Evolutionary conservation across 2,113 vertebrate species (phyloP).

Genomic region (Gymnogyps californianus): DNA sequence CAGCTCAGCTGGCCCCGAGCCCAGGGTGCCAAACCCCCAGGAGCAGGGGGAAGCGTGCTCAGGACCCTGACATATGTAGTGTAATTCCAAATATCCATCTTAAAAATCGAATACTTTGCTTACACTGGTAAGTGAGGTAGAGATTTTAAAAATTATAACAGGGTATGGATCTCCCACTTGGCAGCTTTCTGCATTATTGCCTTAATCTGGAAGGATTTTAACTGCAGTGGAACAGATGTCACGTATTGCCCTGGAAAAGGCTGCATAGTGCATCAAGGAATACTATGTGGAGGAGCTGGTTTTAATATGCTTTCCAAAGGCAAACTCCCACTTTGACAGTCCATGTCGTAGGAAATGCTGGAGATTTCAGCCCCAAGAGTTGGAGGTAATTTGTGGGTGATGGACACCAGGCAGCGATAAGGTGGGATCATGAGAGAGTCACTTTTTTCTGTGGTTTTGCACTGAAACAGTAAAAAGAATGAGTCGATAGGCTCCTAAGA

Average conservation of each 20-base stretch:
- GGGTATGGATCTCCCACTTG: background rate
- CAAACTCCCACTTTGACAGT: background rate
- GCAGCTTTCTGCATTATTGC: background rate
- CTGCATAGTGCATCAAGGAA: background rate
- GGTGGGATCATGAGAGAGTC: background rate
- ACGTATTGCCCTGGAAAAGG: background rate
- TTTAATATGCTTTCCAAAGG: background rate
- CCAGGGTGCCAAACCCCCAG: background rate
- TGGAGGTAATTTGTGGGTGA: background rate
- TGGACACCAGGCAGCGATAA: background rate
- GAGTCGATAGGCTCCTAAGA: background rate
- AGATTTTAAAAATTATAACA: background rate
- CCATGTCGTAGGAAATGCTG: background rate
- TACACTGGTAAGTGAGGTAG: background rate
- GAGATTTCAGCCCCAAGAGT: background rate
- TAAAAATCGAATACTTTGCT: background rate
- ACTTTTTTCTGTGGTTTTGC: background rate
- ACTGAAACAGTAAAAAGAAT: background rate
- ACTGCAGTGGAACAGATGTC: background rate
- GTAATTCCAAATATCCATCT: background rate
- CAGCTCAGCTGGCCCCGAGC: background rate
- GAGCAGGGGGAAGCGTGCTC: background rate
- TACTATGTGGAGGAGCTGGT: background rate
- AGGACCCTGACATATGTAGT: background rate
- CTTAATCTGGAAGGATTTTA: background rate